Evolutionary conservation across 2,113 vertebrate genomes (phyloP).

Genomic region (Ahaetulla prasina): DNA sequence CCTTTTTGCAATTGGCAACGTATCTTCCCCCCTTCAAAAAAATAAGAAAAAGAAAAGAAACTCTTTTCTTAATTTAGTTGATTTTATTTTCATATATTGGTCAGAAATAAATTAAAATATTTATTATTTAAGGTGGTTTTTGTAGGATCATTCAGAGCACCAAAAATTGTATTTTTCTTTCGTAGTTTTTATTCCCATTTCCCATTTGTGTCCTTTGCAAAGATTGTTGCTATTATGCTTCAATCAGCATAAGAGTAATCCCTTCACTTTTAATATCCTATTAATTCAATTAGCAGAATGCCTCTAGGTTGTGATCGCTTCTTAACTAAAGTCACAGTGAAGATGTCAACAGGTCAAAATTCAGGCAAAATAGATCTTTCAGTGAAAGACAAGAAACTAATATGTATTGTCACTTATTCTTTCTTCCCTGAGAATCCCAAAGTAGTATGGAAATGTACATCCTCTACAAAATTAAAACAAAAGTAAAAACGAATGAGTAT

Average conservation of each 20-base stretch:
- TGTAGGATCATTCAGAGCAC: constrained; percentile 10
- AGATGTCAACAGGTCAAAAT: neutral
- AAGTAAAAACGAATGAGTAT: neutral
- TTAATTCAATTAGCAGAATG: no score
- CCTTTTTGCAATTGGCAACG: constrained; percentile 51
- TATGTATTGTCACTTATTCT: neutral
- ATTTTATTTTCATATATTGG: constrained; percentile 59
- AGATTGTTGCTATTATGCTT: neutral
- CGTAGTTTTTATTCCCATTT: neutral
- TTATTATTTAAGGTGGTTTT: constrained; percentile 36
- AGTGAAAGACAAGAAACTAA: neutral
- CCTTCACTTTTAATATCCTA: neutral
- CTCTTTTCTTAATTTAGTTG: constrained; percentile 62
- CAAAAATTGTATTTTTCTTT: constrained; percentile 16
- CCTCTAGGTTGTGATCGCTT: neutral
- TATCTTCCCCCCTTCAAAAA: constrained; percentile 44
- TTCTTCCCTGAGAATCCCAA: neutral
- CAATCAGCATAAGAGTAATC: neutral
- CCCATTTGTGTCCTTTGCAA: neutral
- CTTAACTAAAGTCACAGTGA: neutral
- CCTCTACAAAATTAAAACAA: neutral
- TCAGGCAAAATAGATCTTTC: neutral
- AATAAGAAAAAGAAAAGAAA: constrained; percentile 54
- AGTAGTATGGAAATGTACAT: neutral
- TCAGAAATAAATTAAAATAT: constrained; percentile 25